Percentiles rank a stretch among this genome's conserved stretches.
phyloP scores from a whole-genome alignment of 2,113 vertebrate genomes.

The Daubentonia madagascariensis region DNA sequence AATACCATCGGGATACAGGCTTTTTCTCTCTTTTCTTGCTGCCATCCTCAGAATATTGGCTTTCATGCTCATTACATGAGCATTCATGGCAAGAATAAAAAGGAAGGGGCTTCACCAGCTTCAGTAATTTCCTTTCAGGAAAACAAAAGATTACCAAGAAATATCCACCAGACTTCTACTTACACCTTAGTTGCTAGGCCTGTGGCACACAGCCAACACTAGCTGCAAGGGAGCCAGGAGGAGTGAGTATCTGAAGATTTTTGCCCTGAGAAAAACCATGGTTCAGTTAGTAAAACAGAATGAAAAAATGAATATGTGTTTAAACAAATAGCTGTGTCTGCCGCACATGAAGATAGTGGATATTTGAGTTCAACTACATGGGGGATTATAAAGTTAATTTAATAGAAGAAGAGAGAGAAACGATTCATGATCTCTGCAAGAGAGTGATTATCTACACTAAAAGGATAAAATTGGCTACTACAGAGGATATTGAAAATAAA shows the following conservation, averaged over 20 bases:
- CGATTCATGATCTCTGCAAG: not conserved
- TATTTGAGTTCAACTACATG: not conserved
- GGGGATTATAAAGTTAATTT: not conserved
- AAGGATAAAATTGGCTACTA: not conserved
- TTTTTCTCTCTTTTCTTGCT: not conserved
- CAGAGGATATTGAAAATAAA: not conserved
- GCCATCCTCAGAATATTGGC: not conserved
- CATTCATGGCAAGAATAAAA: not conserved
- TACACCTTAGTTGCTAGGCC: not conserved
- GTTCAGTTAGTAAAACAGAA: not conserved
- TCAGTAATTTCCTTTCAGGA: not conserved
- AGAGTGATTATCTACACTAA: not conserved
- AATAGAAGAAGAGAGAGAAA: not conserved
- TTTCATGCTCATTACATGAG: not conserved
- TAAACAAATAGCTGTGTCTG: no score
- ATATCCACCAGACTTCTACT: not conserved
- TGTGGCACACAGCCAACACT: not conserved
- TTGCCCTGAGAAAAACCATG: accelerated
- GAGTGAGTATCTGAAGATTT: not conserved
- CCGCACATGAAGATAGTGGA: not conserved
- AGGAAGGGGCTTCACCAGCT: not conserved
- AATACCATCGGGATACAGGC: not conserved
- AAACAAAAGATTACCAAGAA: not conserved
- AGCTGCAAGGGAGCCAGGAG: not conserved
- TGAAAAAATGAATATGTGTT: accelerated